Evolutionary conservation across 2,888 invertebrate genomes (phyloP).

Genomic region (Epinotia brunnichana): DNA sequence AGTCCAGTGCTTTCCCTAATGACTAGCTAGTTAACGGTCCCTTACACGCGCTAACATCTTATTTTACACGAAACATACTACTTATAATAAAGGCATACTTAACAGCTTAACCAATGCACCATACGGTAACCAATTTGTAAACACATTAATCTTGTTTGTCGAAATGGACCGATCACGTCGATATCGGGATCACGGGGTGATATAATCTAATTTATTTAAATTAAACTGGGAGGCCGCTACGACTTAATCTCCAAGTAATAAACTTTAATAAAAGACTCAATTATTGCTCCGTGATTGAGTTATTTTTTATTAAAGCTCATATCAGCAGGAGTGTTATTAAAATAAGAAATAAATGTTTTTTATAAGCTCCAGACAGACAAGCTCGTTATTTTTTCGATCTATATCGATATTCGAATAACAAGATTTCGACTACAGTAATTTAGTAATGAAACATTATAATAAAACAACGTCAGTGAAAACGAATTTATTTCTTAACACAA

Average conservation of each 20-base stretch:
- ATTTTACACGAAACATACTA: background rate
- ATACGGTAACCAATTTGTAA: constrained; percentile 36
- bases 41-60: no score
- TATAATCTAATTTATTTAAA: constrained; percentile 54
- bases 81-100: background rate
- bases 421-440: background rate
- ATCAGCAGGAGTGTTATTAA: background rate
- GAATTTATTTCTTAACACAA: no score
- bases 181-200: constrained; percentile 41
- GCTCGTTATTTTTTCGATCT: background rate
- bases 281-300: constrained; percentile 38
- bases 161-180: constrained; percentile 47
- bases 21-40: no score
- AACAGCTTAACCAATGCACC: background rate
- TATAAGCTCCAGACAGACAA: background rate
- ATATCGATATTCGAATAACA: constrained; percentile 3
- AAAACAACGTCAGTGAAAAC: background rate
- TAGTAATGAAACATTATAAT: constrained; percentile 2
- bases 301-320: constrained; percentile 26
- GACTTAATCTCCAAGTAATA: constrained; percentile 35
- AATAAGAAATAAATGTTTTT: constrained; percentile 3
- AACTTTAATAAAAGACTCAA: constrained; percentile 42
- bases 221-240: constrained; percentile 43
- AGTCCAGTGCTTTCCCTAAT: no score
- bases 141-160: constrained; percentile 41